A percentile compares a stretch with the other conserved stretches of the same genome.
Evolutionary conservation across 2,113 vertebrate species (phyloP).

Genomic region (Girardinichthys multiradiatus): DNA sequence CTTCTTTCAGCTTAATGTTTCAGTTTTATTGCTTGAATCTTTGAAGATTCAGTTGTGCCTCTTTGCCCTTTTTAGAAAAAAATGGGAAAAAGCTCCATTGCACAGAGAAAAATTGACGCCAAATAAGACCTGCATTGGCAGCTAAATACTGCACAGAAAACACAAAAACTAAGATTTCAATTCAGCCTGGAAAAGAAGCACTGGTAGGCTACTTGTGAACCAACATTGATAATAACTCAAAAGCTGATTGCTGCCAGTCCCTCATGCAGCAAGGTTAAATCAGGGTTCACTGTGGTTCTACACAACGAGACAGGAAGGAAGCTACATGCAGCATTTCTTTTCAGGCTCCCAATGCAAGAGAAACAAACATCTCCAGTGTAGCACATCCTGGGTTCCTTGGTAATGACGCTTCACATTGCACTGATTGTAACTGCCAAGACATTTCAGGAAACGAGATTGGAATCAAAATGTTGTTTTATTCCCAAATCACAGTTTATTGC

Average conservation of each 20-base stretch:
- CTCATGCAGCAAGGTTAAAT: constrained; percentile 42
- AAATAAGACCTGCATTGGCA: neutral
- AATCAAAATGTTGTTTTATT: constrained; percentile 23
- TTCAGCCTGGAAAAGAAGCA: neutral
- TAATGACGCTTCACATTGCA: constrained; percentile 57
- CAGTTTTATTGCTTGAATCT: neutral
- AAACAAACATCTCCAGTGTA: constrained; percentile 47
- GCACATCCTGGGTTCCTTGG: constrained; percentile 64
- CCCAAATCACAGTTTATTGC: neutral
- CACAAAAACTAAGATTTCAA: neutral
- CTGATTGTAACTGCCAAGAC: constrained; percentile 13
- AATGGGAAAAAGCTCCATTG: neutral
- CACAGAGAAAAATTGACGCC: neutral
- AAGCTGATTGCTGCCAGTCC: constrained; percentile 9
- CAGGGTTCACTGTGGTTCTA: constrained; percentile 78
- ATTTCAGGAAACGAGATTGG: constrained; percentile 47
- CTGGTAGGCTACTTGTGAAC: neutral
- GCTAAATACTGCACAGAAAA: too few species aligned
- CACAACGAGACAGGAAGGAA: constrained; percentile 76
- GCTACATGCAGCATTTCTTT: constrained; percentile 54
- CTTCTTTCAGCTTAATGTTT: neutral
- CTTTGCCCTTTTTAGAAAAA: neutral
- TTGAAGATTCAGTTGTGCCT: neutral
- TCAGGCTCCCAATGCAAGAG: constrained; percentile 54
- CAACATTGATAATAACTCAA: neutral